Base-by-base conservation (phyloP, 2,888 invertebrate genomes). In the Diarsia rubi region DNA sequence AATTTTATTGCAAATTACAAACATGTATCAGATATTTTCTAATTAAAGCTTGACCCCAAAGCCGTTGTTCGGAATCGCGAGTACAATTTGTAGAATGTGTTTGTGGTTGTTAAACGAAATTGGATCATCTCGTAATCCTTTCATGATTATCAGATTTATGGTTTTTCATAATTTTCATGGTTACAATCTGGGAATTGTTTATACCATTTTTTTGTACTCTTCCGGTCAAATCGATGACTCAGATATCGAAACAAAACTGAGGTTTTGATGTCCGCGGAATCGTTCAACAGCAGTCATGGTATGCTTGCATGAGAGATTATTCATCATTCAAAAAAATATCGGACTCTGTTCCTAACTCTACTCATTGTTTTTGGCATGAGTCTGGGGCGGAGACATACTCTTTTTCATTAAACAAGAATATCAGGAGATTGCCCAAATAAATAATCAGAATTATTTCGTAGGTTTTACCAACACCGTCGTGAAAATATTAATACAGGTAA, bases 41-140 rank as follows among this genome's bases (percentile, higher is more conserved):
- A 80, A 84, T 86, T 83, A 85, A 80, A 85, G 74, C 75, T 69
- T 78, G 70, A 74, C 77, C 83, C 83, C 65, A 60, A 59, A 73
- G 45, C 65, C 65, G 80, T 69, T 81, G 63, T 60, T 62, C 37
- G 31, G 31, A 75, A 76, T 75, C 59, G 67, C 69, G 45, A 73
- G 66, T 72, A 62, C 57, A 67, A 80, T 79, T 79, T 65, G 64
- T 65, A 47, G 31, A 68, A 68, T 69, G 24, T 72, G 72, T 81
- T 81, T 73, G 78, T 49, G 66, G 64, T 54, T 77, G 54, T 69
- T 57, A 77, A 78, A 21, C 54, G 21, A 69, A 76, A 79, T 75
- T 69, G 72, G 69, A 64, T 69, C 64, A 59, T 68, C 42, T 52
- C 16, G 45, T 72, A 65, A 72, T 31, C 45, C 37, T 45, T 45